Evolutionary conservation across 2,888 invertebrate species (phyloP), one percentile per base, ranked within the genome.

Genomic region (Acrocyrtus sp.): DNA sequence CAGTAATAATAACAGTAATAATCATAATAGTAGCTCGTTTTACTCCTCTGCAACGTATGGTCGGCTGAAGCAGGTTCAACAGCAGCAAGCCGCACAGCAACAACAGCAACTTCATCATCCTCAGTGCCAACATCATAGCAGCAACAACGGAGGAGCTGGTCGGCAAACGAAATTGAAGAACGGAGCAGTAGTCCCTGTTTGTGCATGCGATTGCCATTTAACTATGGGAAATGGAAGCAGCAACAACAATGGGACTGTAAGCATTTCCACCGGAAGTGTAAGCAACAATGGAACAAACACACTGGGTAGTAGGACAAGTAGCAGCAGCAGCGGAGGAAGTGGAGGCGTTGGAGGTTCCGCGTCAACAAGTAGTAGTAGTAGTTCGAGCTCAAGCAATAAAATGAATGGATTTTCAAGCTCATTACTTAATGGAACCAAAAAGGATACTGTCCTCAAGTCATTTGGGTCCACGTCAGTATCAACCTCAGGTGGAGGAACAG

Each of bases 141-240:
- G 50, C 45, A n/a, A n/a, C n/a, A 45, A 21, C 1, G 34, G 6
- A 17, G 58, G 41, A 47, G 19, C 48, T 53, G 60, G 60, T 54
- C 66, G 61, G 10, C 66, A 54, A 21, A 41, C 54, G 3, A 72
- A 72, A 47, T 21, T 60, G 27, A 72, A 58, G 65, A 72, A 72
- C 60, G 72, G 72, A 15, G 54, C 65, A 41, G 65, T 58, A 26
- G 66, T 69, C 51, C 72, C 77, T 48, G 58, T 74, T 45, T 77
- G 77, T 58, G 72, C 72, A 29, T 77, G 77, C 65, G 77, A 77
- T 57, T 77, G 77, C 53, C 77, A 77, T 26, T 61, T 69, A 22
- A 61, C 69, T 19, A 69, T 61, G 69, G 69, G 69, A 19, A 69
- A 69, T 69, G 54, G 47, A 41, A 43, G 48, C 15, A n/a, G n/a